Evolutionary conservation across 1,140 invertebrate genomes (phyloP).

Genomic region (Aphis gossypii): DNA sequence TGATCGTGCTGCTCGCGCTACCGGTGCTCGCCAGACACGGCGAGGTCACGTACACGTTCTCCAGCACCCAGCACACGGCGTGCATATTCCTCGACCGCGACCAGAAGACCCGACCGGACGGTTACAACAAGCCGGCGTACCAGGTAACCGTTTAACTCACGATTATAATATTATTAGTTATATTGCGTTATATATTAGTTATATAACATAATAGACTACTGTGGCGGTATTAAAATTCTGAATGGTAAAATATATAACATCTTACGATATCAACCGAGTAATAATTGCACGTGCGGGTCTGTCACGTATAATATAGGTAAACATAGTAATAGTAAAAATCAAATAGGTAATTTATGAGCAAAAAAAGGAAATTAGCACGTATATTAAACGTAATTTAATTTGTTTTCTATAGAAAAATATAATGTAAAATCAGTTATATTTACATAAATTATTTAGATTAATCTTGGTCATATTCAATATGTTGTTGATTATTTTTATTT

Average conservation of each 20-base stretch:
- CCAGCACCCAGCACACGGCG: slow-evolving; percentile 70
- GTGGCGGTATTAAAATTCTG: too few species aligned
- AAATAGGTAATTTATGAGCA: background rate
- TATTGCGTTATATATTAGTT: too few species aligned
- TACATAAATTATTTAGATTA: background rate
- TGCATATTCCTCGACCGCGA: slow-evolving; percentile 73
- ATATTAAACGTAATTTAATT: background rate
- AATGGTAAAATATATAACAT: too few species aligned
- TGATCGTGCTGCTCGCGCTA: slow-evolving; percentile 78
- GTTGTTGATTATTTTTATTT: background rate
- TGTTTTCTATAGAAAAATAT: background rate
- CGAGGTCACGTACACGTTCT: slow-evolving; percentile 73
- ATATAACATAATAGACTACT: too few species aligned
- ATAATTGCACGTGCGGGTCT: too few species aligned
- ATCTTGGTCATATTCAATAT: background rate
- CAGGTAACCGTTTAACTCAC: slow-evolving; percentile 63
- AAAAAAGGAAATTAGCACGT: too few species aligned
- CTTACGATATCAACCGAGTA: too few species aligned
- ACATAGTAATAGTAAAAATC: background rate
- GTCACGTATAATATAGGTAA: background rate
- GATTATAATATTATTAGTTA: too few species aligned
- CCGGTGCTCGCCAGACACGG: slow-evolving; percentile 83
- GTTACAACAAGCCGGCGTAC: slow-evolving; percentile 76
- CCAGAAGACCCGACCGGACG: slow-evolving; percentile 63
- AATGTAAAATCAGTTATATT: background rate